Conservation (phyloP, 2,888 invertebrate genomes). For the Lasioglossum morio region DNA sequence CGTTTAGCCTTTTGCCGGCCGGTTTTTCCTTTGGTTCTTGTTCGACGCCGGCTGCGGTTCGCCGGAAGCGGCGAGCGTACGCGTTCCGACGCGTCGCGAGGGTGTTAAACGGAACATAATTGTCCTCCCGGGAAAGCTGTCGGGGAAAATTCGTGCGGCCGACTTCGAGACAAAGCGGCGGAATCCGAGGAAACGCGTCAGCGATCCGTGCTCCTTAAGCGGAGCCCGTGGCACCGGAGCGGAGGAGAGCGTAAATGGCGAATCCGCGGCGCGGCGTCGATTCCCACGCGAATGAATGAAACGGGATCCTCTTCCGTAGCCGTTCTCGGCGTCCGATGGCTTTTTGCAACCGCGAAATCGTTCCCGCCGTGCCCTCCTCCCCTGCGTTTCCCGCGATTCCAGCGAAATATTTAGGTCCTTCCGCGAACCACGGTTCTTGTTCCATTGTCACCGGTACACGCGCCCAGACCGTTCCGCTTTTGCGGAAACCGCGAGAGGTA, state of each 20-base stretch:
- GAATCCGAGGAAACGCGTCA: conserved; percentile 44
- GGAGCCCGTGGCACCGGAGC: not conserved
- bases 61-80: not conserved
- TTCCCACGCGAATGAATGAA: conserved; percentile 50
- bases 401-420: conserved; percentile 12
- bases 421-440: not conserved
- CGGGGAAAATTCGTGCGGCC: conserved; percentile 41
- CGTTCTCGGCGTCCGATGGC: not conserved
- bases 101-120: conserved; percentile 53
- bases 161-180: conserved; percentile 38
- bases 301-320: conserved; percentile 25
- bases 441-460: not conserved
- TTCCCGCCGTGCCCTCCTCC: not conserved
- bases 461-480: not conserved
- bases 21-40: not conserved
- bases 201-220: conserved; percentile 1
- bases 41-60: not conserved
- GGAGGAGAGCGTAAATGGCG: conserved; percentile 42
- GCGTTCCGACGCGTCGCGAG: conserved; percentile 27
- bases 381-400: conserved; percentile 26
- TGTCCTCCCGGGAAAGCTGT: conserved; percentile 39
- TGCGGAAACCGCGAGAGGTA: not conserved
- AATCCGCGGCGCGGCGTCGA: not conserved
- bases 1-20: conserved; percentile 41
- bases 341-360: conserved; percentile 27